Percentiles rank a stretch among this genome's conserved stretches.
These are phyloP conservation scores for Blera fallax DNA, from an alignment of 2,888 invertebrate genomes.

Conservation along the genomic window DNA sequence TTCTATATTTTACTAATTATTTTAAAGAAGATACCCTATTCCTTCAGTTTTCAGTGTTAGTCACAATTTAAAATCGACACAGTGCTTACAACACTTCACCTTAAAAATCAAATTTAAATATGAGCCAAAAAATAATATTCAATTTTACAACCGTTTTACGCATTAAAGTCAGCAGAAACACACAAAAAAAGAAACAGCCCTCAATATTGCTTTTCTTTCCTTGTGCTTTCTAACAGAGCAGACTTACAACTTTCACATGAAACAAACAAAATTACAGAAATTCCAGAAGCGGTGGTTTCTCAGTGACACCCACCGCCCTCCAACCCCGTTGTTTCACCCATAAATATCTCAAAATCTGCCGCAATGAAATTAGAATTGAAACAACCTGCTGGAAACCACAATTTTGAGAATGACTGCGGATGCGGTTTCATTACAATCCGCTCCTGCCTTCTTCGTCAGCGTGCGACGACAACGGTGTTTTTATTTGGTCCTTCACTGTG, in stretches of 20 bases:
- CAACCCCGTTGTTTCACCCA: slow-evolving; percentile 38
- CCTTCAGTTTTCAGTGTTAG: no score
- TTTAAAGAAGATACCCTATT: no score
- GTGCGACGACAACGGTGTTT: slow-evolving; percentile 50
- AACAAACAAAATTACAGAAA: slow-evolving; percentile 64
- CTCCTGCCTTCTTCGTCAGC: slow-evolving; percentile 58
- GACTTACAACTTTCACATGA: slow-evolving; percentile 40
- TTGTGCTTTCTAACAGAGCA: neutral
- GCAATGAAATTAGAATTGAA: slow-evolving; percentile 73
- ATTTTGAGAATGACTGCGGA: slow-evolving; percentile 72
- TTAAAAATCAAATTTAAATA: neutral
- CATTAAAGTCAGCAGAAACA: slow-evolving; percentile 2
- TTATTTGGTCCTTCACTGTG: slow-evolving; percentile 38
- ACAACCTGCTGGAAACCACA: slow-evolving; percentile 72
- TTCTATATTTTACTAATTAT: no score
- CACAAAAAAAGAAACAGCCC: neutral
- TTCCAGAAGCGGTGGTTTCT: slow-evolving; percentile 55
- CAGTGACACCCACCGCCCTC: slow-evolving; percentile 40
- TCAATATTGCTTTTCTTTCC: slow-evolving; percentile 33
- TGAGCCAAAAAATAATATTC: neutral
- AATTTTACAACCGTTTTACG: neutral
- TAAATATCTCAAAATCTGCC: slow-evolving; percentile 72
- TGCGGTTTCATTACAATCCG: slow-evolving; percentile 69
- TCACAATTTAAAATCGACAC: neutral
- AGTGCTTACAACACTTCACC: neutral